Conservation (phyloP, 2,113 vertebrate species). For the Edolisoma coerulescens region DNA sequence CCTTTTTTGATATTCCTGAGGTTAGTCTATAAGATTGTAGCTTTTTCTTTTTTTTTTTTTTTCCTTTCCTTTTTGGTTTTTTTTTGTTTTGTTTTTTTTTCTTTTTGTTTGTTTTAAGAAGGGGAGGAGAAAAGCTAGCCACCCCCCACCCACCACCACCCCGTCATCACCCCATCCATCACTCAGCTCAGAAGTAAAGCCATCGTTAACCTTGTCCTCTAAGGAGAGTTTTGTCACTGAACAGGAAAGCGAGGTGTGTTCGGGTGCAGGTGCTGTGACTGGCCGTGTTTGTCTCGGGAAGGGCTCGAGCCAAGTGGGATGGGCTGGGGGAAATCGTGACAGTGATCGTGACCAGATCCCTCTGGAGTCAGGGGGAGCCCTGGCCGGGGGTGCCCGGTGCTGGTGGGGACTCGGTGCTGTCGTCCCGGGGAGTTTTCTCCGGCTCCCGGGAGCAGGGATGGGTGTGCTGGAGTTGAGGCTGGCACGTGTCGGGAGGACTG, state of each 20-base stretch:
- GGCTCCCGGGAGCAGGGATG: background rate
- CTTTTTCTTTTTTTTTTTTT: background rate
- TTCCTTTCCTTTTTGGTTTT: background rate
- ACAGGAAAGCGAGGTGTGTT: conserved; percentile 37
- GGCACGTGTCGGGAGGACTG: background rate
- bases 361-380: background rate
- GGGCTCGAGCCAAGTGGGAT: conserved; percentile 33
- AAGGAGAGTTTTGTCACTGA: background rate
- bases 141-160: background rate
- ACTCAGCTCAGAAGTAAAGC: conserved; percentile 50
- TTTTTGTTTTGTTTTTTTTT: background rate
- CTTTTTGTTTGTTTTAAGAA: background rate
- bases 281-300: background rate
- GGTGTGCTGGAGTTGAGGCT: background rate
- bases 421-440: background rate
- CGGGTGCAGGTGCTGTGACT: conserved; percentile 12
- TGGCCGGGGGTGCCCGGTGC: background rate
- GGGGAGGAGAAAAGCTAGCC: conserved; percentile 41
- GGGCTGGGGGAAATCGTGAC: background rate
- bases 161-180: conserved; percentile 41
- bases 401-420: background rate
- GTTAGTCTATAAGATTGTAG: conserved; percentile 55
- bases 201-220: conserved; percentile 40
- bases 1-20: conserved; percentile 62
- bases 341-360: background rate